phyloP scores from a whole-genome alignment of 2,888 invertebrate species.

The Pasiphila rectangulata region DNA sequence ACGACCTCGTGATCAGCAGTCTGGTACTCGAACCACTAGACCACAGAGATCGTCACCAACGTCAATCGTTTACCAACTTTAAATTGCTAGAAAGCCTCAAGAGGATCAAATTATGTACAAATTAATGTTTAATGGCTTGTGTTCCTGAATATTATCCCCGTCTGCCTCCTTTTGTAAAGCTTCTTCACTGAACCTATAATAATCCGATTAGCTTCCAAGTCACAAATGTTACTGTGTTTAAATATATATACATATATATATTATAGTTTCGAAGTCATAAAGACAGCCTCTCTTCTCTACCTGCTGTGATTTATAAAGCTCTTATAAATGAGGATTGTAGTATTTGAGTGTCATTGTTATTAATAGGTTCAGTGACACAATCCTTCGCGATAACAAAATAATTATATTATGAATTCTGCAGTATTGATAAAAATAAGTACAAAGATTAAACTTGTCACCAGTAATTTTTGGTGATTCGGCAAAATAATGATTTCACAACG shows the following conservation, averaged over 20 bases:
- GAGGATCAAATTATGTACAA: conserved; percentile 16
- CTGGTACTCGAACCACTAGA: no score
- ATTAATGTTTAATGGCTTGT: conserved; percentile 18
- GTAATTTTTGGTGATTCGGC: conserved; percentile 6
- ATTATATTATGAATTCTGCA: neutral
- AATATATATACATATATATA: neutral
- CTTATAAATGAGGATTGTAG: no score
- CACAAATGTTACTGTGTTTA: neutral
- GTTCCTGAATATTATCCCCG: conserved; percentile 1
- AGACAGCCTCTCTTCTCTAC: conserved; percentile 10
- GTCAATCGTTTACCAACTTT: conserved; percentile 11
- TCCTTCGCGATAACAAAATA: neutral
- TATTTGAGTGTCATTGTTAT: neutral
- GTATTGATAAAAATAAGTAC: neutral
- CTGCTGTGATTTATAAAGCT: no score
- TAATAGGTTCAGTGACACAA: no score
- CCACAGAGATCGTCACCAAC: no score
- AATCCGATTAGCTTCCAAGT: conserved; percentile 20
- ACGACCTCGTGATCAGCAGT: no score
- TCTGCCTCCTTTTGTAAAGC: conserved; percentile 15
- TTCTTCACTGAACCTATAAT: conserved; percentile 23
- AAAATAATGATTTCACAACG: conserved; percentile 11
- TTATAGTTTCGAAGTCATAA: neutral
- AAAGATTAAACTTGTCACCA: conserved; percentile 2
- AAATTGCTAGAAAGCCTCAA: conserved; percentile 1